Base-by-base conservation (phyloP, 1,140 invertebrate species). In the Ephestia elutella region DNA sequence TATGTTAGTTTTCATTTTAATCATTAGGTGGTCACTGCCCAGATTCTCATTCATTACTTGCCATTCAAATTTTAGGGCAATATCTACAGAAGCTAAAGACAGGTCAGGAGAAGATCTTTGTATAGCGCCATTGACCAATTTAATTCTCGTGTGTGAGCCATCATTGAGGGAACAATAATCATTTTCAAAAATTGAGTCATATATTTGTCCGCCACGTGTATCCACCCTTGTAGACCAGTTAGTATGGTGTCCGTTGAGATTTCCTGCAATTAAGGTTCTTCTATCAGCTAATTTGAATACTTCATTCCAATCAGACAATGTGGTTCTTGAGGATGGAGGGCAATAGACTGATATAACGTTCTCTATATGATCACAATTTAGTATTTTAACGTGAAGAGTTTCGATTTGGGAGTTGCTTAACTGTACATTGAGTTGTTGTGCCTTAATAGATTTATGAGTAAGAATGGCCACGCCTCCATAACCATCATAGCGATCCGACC, bases 201-300 rank as follows among this genome's bases (percentile, higher is more conserved):
- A 55, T 1, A 66, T 21, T 21, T 56, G 53, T n/a, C 10, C 49
- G 15, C 59, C 64, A 54, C 64, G 48, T 10, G 49, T 35, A 19
- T 66, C 54, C 5, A 17, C 54, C 51, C 58, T 66, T 38, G 48
- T 51, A 0, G 59, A 66, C 64, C 64, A 66, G 32, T 54, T 66
- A 0, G 49, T 59, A 19, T 66, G 65, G 19, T 67, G 65, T 5
- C 18, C 65, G 30, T 67, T 67, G 15, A 66, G 62, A 30, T 66
- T 60, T 17, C 65, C 60, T 7, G 50, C 60, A 2, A 66, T 35
- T 8, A 66, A 9, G 3, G 58, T 19, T 56, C 56, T 60, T 5
- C 11, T 51, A 10, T 30, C 0, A 32, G 57, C 57, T 21, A 11
- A 5, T 13, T 35, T 30, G 50, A 67, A 60, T 2, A 67, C n/a